Percentiles rank a stretch among this genome's conserved stretches.
These are phyloP conservation scores for Troides oblongomaculatus DNA, from an alignment of 2,888 invertebrate genomes.

Conservation along the genomic window DNA sequence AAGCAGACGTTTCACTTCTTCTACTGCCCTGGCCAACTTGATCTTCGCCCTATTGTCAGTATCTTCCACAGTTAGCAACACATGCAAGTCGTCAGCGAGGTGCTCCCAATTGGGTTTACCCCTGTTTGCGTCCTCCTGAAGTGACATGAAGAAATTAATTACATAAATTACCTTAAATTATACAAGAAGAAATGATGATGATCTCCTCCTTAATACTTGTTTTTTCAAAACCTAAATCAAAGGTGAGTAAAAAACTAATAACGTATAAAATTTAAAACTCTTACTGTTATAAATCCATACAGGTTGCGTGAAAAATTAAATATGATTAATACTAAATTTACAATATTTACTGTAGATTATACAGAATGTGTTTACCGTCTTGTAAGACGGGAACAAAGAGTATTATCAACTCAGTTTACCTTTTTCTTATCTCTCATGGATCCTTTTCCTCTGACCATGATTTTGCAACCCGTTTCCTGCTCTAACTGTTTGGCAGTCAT, in stretches of 20 bases:
- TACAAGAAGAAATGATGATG: too few species aligned
- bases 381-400: constrained; percentile 25
- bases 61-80: constrained; percentile 98
- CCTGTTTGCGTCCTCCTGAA: constrained; percentile 98
- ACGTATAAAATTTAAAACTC: constrained; percentile 13
- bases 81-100: constrained; percentile 98
- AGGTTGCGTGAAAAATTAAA: constrained; percentile 25
- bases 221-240: too few species aligned
- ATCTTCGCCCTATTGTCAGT: constrained; percentile 97
- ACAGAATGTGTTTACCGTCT: constrained; percentile 13
- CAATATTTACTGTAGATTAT: constrained; percentile 14
- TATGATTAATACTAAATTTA: constrained; percentile 14
- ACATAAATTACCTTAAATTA: too few species aligned
- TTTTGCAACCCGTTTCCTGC: constrained; percentile 99
- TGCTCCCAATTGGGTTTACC: constrained; percentile 99
- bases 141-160: constrained; percentile 36
- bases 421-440: constrained; percentile 99
- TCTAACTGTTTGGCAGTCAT: constrained; percentile 99
- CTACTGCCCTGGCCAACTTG: constrained; percentile 96
- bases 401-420: constrained; percentile 80
- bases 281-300: constrained; percentile 13
- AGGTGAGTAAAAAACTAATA: not conserved
- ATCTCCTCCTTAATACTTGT: too few species aligned
- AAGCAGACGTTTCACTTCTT: constrained; percentile 98
- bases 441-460: constrained; percentile 99